phyloP scores from a whole-genome alignment of 2,888 invertebrate species.

The Eupithecia tripunctaria region DNA sequence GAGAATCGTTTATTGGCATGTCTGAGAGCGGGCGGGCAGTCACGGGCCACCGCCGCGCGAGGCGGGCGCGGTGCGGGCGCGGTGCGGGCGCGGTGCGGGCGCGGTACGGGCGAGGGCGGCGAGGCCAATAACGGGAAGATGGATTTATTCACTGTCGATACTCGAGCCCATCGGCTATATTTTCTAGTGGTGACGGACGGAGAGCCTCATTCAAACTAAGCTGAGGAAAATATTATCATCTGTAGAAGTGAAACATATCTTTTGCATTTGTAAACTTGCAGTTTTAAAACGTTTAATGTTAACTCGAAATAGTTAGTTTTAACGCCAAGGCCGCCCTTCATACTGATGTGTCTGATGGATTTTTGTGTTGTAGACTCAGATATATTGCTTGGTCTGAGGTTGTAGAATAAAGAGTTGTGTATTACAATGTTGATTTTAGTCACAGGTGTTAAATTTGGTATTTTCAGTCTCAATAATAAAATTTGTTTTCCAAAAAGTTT shows the following conservation, averaged over 20 bases:
- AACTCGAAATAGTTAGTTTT: no score
- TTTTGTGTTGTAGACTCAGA: no score
- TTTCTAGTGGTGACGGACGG: neutral
- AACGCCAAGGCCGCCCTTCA: no score
- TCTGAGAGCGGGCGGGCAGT: neutral
- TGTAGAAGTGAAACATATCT: neutral
- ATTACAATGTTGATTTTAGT: neutral
- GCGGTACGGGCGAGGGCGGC: neutral
- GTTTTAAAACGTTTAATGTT: no score
- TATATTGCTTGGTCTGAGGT: no score
- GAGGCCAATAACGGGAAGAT: neutral
- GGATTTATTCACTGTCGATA: neutral
- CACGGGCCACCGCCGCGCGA: neutral
- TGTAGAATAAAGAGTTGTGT: no score
- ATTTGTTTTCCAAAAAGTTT: no score
- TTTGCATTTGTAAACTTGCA: neutral
- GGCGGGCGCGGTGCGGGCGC: no score
- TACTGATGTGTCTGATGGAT: no score
- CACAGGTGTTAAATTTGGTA: neutral
- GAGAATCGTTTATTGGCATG: neutral
- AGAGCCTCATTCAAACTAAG: neutral
- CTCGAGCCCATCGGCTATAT: neutral
- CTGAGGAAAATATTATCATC: neutral
- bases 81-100: no score
- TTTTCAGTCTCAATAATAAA: neutral